These are phyloP conservation scores for Litoditis marina DNA, from an alignment of 2,888 invertebrate species.

Conservation along the genomic window DNA sequence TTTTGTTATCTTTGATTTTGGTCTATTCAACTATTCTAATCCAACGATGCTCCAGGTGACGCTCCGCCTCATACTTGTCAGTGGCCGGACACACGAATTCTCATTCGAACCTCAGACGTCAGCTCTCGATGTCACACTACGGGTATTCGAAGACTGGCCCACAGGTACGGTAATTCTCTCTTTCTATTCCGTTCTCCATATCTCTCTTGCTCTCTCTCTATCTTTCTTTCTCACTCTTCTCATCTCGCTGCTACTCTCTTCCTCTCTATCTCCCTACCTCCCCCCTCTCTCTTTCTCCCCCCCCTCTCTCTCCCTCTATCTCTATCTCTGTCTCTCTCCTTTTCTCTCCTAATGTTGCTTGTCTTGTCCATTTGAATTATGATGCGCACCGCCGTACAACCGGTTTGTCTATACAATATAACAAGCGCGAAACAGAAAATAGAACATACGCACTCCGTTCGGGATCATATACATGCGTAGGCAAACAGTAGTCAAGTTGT, in stretches of 20 bases:
- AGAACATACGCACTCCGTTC: too few relatives aligned
- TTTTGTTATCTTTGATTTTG: too few relatives aligned
- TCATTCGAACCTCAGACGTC: conserved; percentile 93
- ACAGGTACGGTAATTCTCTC: conserved; percentile 73
- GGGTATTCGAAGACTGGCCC: conserved; percentile 99
- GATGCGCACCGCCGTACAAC: too few relatives aligned
- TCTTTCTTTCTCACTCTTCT: background rate
- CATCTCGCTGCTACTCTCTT: background rate
- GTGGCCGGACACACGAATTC: conserved; percentile 98
- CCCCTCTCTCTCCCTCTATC: too few relatives aligned
- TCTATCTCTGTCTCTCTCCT: too few relatives aligned
- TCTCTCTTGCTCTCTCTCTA: background rate
- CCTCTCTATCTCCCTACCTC: background rate
- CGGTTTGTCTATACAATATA: too few relatives aligned
- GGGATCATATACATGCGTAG: too few relatives aligned
- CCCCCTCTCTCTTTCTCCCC: background rate
- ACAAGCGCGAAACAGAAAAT: too few relatives aligned
- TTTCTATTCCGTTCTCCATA: background rate
- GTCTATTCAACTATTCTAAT: too few relatives aligned
- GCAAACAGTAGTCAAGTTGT: too few relatives aligned
- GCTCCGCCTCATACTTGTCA: conserved; percentile 93
- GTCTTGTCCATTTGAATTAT: too few relatives aligned
- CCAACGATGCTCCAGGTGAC: conserved; percentile 76
- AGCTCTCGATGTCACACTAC: conserved; percentile 96
- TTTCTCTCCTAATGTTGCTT: too few relatives aligned